Evolutionary conservation across 1,140 invertebrate genomes (phyloP), one percentile per base, ranked within the genome.

Genomic region (Hyles euphorbiae): DNA sequence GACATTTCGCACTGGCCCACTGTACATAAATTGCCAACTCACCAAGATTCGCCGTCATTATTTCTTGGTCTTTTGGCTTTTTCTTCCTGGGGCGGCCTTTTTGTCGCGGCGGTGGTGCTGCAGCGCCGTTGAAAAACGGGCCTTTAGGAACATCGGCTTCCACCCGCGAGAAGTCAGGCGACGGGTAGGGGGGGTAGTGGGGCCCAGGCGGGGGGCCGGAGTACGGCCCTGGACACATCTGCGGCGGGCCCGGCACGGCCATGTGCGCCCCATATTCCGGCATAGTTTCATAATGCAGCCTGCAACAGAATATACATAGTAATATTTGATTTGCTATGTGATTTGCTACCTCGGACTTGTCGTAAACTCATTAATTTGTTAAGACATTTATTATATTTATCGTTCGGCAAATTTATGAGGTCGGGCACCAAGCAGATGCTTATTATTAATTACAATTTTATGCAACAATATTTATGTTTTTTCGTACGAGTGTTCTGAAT

Each of bases 41-140:
- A 95, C 94, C 95, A 82, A 96, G 92, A 88, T 93, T 96, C 34
- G 94, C 94, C 22, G 94, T 94, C 93, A 96, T 95, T 44, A 93
- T 90, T 74, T 96, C 95, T 56, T 96, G 91, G 76, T 96, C 95
- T 90, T 96, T 96, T 48, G 95, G 95, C 87, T 97, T 98, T 90
- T 96, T 91, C 87, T 98, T 98, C 80, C 96, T 92, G 1, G 97
- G 96, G 61, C 97, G 90, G 1, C 97, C 97, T 90, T 98, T 98
- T 83, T 98, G 96, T 69, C 95, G 90, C 0, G 94, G 94, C 43
- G 94, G 90, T n/a, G 89, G 87, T n/a, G 87, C 82, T 0, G 87
- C 68, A 50, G 88, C 81, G 65, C 89, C 76, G 47, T 91, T 91
- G 67, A 91, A 88, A 40, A 92, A 91, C 8, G 92, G 91, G 9